Percentiles rank a stretch among this genome's conserved stretches.
These are phyloP conservation scores for Tinea semifulvella DNA, from an alignment of 2,888 invertebrate species.

Conservation along the genomic window DNA sequence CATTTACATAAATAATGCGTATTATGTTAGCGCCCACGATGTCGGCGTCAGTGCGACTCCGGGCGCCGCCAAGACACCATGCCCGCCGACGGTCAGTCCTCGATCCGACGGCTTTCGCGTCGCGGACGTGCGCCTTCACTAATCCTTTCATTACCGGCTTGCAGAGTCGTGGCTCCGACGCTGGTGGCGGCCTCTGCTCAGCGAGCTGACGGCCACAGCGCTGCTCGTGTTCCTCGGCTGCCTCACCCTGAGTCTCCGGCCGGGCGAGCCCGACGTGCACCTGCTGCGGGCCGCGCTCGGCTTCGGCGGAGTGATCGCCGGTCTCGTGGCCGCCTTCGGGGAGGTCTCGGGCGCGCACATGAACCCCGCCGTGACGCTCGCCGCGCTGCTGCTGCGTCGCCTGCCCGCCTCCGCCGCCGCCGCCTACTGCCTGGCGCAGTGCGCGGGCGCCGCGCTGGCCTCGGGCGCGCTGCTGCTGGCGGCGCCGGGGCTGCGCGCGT, in stretches of 20 bases:
- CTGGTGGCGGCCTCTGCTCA: slow-evolving; percentile 46
- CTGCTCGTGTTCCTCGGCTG: slow-evolving; percentile 76
- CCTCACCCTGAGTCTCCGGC: slow-evolving; percentile 58
- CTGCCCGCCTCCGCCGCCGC: slow-evolving; percentile 44
- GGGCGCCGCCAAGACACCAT: not conserved
- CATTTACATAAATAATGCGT: no score
- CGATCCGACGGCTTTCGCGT: not conserved
- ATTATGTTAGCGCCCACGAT: not conserved
- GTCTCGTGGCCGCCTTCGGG: slow-evolving; percentile 60
- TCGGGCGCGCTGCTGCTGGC: slow-evolving; percentile 33
- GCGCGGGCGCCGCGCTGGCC: slow-evolving; percentile 36
- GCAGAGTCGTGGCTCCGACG: slow-evolving; percentile 18
- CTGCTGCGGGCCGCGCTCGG: slow-evolving; percentile 33
- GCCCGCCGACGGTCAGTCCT: slow-evolving; percentile 6
- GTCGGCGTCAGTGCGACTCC: not conserved
- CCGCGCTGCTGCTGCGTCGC: slow-evolving; percentile 64
- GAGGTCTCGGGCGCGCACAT: slow-evolving; percentile 80
- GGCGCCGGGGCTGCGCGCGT: slow-evolving; percentile 24
- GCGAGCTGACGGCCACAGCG: slow-evolving; percentile 72
- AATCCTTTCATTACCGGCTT: not conserved
- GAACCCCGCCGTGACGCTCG: slow-evolving; percentile 80
- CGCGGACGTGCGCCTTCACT: not conserved
- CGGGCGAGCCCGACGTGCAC: slow-evolving; percentile 50
- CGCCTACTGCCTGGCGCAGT: slow-evolving; percentile 47
- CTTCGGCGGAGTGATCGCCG: slow-evolving; percentile 41